Conservation (phyloP, 2,888 invertebrate species). For the Sepiola atlantica region DNA sequence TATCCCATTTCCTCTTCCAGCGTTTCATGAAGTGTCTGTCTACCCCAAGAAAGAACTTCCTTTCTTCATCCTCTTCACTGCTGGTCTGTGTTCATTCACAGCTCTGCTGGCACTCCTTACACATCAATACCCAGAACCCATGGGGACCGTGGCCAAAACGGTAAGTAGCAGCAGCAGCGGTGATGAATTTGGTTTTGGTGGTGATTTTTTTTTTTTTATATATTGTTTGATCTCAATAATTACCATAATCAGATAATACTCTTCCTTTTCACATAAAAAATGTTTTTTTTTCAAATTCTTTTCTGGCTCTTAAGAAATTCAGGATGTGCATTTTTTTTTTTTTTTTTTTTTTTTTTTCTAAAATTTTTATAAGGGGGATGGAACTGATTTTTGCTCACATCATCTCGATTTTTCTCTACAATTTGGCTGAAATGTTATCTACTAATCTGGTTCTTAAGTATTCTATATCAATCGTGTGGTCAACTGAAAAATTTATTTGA, state of each 20-base stretch:
- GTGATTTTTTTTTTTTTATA: background rate
- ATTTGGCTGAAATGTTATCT: too few species aligned
- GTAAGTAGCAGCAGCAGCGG: slow-evolving; percentile 73
- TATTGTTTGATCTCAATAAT: background rate
- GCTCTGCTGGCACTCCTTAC: slow-evolving; percentile 90
- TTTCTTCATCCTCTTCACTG: slow-evolving; percentile 92
- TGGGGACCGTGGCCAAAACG: slow-evolving; percentile 87
- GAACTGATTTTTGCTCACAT: too few species aligned
- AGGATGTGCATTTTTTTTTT: background rate
- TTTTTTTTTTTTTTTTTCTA: background rate
- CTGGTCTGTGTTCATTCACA: slow-evolving; percentile 92
- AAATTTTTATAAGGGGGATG: too few species aligned
- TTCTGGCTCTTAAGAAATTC: background rate
- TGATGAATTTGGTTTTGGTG: background rate
- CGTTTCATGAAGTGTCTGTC: slow-evolving; percentile 92
- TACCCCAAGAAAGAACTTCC: slow-evolving; percentile 94
- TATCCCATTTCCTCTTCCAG: slow-evolving; percentile 64
- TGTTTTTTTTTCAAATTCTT: too few species aligned
- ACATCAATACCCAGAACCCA: slow-evolving; percentile 92
- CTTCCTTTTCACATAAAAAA: background rate
- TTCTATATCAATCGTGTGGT: too few species aligned
- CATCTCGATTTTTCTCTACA: too few species aligned
- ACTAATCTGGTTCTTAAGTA: too few species aligned
- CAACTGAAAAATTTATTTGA: too few species aligned
- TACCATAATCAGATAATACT: too few species aligned